Evolutionary conservation across 2,113 vertebrate genomes (phyloP), one percentile per base, ranked within the genome.

Genomic region (Aphelocoma coerulescens): DNA sequence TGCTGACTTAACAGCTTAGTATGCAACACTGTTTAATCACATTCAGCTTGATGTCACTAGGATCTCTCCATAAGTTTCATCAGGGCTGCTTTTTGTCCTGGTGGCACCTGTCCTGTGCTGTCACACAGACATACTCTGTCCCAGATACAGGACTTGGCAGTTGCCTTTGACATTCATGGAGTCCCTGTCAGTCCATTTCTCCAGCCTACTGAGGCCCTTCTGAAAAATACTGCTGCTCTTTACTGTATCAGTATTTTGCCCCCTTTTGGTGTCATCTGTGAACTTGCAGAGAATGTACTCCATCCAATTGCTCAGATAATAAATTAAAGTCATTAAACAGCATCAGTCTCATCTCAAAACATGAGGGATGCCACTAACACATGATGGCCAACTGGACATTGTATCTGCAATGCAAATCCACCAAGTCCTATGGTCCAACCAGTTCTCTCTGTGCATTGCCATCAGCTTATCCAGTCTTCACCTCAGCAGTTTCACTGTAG

Each of bases 381-480:
- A 8, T 41, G n/a, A 33, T 30, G 81, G 24, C n/a, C 37, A 71
- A 0, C 17, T 82, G 17, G 35, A 59, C n/a, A 26, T 49, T 2
- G 1, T 67, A 41, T 72, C 18, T 43, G 30, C 32, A 77, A 73
- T 43, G 30, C 32, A 77, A 76, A 72, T 72, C 22, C 39, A 72
- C 46, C 6, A 43, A 66, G n/a, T 62, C 27, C 27, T 61, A 1
- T 30, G 14, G 21, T 73, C 44, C 13, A 30, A 3, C 4, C 65
- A 32, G 0, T 69, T 61, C 37, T 51, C 65, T 71, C 6, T 1
- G 2, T 85, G 15, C 17, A 1, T 37, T 61, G 49, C 46, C 9
- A n/a, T 62, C 24, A 26, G 17, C 7, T 68, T 81, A 63, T 69
- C 33, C 28, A 67, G 26, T 51, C 48, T 44, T 77, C 61, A n/a